Base-by-base conservation (phyloP, 2,797 vertebrate species). In the Hoplostethus atlanticus region DNA sequence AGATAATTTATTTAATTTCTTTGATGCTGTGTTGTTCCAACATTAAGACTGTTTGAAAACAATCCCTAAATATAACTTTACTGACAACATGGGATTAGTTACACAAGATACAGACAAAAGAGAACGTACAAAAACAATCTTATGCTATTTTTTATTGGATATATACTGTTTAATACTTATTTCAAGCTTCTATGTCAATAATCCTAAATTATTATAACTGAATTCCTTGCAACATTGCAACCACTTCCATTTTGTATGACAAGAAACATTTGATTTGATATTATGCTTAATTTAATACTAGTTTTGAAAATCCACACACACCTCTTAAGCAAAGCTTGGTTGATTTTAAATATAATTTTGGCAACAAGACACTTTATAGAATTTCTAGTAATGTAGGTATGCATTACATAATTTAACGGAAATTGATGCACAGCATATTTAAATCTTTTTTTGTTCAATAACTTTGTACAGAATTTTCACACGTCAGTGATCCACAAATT, bases 1-100 rank as follows among this genome's bases (percentile, higher is more conserved):
- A 65, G 40, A 78, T 73, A n/a, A 76, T 65, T 84, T 72, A 63
- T 80, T 64, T 73, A 53, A 75, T 84, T 68, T 81, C 48, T 42
- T 62, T 77, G 50, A 80, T 62, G 53, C 57, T 70, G 64, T 85
- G 63, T 81, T 79, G 78, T 54, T 64, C 77, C 64, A 73, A 78
- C 71, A 84, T 31, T 9, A 48, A 52, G 76, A 68, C 47, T 47
- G 70, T 73, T 51, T 83, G 68, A 86, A 83, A 88, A 73, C 52
- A 84, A 63, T 80, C 25, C 40, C 48, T 55, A 62, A 87, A 88
- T 60, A 87, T 73, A 78, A 71, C 4, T 40, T 36, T 15, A 59
- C 25, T 30, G 56, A 40, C 70, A 60, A 42, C 40, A 30, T 30
- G 0, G 53, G 17, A 60, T 53, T 56, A 64, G 55, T 78, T 68